A percentile compares a stretch with the other conserved stretches of the same genome.
Evolutionary conservation across 2,113 vertebrate genomes (phyloP).

Genomic region (Aramus guarauna): DNA sequence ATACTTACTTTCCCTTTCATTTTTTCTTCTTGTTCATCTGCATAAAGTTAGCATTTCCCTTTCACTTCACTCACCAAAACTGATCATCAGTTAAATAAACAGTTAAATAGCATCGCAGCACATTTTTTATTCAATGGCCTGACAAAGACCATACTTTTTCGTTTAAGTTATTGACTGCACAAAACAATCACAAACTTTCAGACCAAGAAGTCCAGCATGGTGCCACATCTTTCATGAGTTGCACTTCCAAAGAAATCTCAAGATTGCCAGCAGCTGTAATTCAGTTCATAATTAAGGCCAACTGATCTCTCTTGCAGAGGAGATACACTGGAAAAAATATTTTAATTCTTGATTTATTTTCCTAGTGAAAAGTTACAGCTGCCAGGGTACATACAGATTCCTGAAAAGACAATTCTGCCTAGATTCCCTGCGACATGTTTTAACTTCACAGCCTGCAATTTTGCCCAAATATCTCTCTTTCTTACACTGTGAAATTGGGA

Average conservation of each 20-base stretch:
- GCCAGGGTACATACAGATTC: slow-evolving; percentile 16
- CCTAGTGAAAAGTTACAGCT: slow-evolving; percentile 4
- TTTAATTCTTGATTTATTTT: slow-evolving; percentile 32
- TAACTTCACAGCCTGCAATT: not conserved
- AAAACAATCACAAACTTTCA: slow-evolving; percentile 4
- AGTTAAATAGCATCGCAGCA: not conserved
- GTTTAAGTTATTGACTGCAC: not conserved
- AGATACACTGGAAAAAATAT: not conserved
- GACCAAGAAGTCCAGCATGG: not conserved
- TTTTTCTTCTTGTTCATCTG: slow-evolving; percentile 10
- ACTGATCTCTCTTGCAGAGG: not conserved
- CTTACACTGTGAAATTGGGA: not conserved
- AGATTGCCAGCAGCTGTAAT: slow-evolving; percentile 34
- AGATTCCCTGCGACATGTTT: not conserved
- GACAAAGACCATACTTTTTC: not conserved
- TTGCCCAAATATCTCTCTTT: not conserved
- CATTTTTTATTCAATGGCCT: not conserved
- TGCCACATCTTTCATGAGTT: not conserved
- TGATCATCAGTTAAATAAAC: not conserved
- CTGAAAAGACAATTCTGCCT: slow-evolving; percentile 4
- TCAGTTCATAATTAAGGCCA: slow-evolving; percentile 39
- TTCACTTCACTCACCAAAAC: slow-evolving; percentile 4
- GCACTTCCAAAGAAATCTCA: not conserved
- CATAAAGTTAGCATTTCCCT: slow-evolving; percentile 50
- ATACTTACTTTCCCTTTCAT: slow-evolving; percentile 46